Conservation (phyloP, 2,797 vertebrate species). For the Pseudomugil gertrudae region DNA sequence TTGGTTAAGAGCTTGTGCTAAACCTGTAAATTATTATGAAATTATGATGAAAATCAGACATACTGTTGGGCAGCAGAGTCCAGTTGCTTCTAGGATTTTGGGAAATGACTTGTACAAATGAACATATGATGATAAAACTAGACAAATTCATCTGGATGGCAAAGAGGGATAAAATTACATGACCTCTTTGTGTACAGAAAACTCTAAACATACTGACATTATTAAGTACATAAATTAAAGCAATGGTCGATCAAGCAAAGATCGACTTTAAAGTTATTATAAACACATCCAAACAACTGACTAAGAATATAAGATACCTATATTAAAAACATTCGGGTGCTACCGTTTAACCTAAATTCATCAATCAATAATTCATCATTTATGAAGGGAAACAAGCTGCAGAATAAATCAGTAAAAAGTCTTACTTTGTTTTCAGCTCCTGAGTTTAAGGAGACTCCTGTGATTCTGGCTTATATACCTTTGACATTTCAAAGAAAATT, state of each 20-base stretch:
- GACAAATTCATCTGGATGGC: conserved; percentile 68
- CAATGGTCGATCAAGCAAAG: no score
- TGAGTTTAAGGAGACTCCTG: not conserved
- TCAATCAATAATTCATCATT: not conserved
- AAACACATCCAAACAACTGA: not conserved
- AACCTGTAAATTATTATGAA: not conserved
- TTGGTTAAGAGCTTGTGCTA: not conserved
- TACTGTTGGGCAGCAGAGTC: conserved; percentile 77
- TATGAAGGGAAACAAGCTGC: not conserved
- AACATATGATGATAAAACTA: conserved; percentile 42
- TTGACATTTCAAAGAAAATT: conserved; percentile 26
- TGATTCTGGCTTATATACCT: conserved; percentile 30
- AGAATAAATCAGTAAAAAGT: not conserved
- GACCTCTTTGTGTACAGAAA: not conserved
- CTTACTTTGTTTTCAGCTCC: conserved; percentile 46
- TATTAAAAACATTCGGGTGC: no score
- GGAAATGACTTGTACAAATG: conserved; percentile 33
- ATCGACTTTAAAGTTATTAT: not conserved
- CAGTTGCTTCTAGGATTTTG: conserved; percentile 52
- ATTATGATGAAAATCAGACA: conserved; percentile 8
- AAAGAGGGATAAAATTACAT: not conserved
- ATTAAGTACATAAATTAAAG: not conserved
- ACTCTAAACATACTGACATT: not conserved
- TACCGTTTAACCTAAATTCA: no score
- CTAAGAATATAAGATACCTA: not conserved